Evolutionary conservation across 2,113 vertebrate genomes (phyloP).

Genomic region (Tinamus guttatus): DNA sequence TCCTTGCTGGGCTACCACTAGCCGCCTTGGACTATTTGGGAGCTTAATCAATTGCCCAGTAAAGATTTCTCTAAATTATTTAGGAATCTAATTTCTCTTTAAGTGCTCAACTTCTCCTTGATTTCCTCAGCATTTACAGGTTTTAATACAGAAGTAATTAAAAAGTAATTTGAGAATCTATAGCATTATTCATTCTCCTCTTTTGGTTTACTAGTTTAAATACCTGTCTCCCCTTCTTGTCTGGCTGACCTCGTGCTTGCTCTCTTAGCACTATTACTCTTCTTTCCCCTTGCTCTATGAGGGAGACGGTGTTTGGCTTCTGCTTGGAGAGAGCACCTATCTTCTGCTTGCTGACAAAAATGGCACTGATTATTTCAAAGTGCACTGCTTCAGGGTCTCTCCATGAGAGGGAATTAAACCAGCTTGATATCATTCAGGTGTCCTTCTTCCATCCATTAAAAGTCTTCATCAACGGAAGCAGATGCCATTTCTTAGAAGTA

Average conservation of each 20-base stretch:
- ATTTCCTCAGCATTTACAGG: not conserved
- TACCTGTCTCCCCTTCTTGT: not conserved
- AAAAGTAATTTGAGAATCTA: not conserved
- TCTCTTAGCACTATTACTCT: not conserved
- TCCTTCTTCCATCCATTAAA: not conserved
- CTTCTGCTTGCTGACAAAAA: not conserved
- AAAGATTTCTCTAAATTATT: not conserved
- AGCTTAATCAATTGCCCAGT: not conserved
- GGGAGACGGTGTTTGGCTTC: not conserved
- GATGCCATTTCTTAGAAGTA: not conserved
- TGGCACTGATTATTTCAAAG: not conserved
- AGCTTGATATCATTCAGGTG: not conserved
- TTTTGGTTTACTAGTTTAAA: not conserved
- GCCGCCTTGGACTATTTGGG: not conserved
- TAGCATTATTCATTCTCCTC: not conserved
- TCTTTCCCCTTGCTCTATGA: not conserved
- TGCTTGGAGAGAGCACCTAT: not conserved
- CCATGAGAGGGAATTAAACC: not conserved
- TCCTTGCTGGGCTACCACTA: not conserved
- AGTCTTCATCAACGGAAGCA: rapidly evolving
- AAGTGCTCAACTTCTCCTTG: not conserved
- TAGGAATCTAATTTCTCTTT: not conserved
- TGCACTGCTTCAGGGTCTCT: not conserved
- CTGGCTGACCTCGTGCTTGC: not conserved
- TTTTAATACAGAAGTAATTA: not conserved